A percentile compares a stretch with the other conserved stretches of the same genome.
These are phyloP conservation scores for Pinctada fucata DNA, from an alignment of 2,888 invertebrate genomes.

Conservation along the genomic window DNA sequence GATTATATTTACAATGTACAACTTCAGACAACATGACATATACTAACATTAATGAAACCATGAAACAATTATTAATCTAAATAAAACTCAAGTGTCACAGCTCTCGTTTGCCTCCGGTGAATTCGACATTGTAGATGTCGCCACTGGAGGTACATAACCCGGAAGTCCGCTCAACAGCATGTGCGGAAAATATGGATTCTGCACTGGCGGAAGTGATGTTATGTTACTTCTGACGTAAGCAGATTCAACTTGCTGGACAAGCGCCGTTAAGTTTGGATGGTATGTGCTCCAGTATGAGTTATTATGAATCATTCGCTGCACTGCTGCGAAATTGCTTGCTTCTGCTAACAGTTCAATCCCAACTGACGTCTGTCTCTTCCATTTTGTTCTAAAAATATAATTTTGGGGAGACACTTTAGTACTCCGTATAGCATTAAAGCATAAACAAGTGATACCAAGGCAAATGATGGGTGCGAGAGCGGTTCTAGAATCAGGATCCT, in stretches of 20 bases:
- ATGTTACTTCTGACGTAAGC: not conserved
- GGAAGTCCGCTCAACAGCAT: not conserved
- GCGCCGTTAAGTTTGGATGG: slow-evolving; percentile 15
- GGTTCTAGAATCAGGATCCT: no score
- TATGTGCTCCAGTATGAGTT: slow-evolving; percentile 27
- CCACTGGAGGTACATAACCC: not conserved
- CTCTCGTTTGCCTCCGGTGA: no score
- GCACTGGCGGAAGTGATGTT: not conserved
- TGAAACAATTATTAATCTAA: no score
- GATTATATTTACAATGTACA: no score
- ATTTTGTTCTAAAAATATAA: slow-evolving; percentile 22
- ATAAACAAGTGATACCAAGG: no score
- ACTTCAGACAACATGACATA: no score
- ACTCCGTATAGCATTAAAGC: no score
- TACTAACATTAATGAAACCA: no score
- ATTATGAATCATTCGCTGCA: slow-evolving; percentile 31
- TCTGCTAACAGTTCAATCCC: slow-evolving; percentile 23
- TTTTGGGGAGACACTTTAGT: not conserved
- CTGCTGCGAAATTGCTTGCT: slow-evolving; percentile 26
- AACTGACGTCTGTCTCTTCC: slow-evolving; percentile 29
- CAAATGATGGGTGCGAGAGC: no score
- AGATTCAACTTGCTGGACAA: slow-evolving; percentile 17
- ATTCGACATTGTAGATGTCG: no score
- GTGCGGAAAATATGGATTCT: not conserved
- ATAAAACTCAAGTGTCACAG: no score